Evolutionary conservation across 2,113 vertebrate genomes (phyloP), one percentile per base, ranked within the genome.

Genomic region (Felis chaus): DNA sequence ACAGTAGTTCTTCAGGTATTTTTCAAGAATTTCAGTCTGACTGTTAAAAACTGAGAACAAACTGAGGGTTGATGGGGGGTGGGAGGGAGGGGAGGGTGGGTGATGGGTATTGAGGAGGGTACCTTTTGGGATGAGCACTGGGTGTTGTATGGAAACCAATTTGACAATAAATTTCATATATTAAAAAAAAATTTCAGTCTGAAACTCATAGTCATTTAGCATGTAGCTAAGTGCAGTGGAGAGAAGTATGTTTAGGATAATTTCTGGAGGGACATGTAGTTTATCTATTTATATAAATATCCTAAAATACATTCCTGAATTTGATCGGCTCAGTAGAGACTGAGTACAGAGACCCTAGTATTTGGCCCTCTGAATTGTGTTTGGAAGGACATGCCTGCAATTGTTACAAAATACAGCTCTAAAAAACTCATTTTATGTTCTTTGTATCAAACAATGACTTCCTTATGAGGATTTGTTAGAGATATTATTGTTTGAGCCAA

Each of bases 401-500:
- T 21, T 84, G 7, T 96, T 86, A 73, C 0, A 71, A 80, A 92
- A 68, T 12, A 79, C 3, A 78, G 16, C 4, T 93, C 50, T 74
- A 23, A 41, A 88, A 82, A 80, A 19, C 7, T 81, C 27, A 71
- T 29, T 87, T 84, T 63, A 66, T 55, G 57, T 78, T 84, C 14
- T 88, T 93, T 91, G 19, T 94, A 83, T 90, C 55, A 88, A 61
- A 83, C 29, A 95, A 55, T 80, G 41, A 23, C 65, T 91, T 91
- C 66, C 71, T 76, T 65, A 55, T 95, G 82, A 96, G 45, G 4
- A 66, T 23, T 80, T 93, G 50, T 95, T 85, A 85, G 48, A 89
- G 71, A 90, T 86, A 86, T 86, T 71, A 96, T 68, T 78, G 41
- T 66, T n/a, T 87, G 68, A 90, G 39, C 29, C 55, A 95, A 92